Conservation (phyloP, 2,113 vertebrate genomes). For the Pteruthius melanotis region DNA sequence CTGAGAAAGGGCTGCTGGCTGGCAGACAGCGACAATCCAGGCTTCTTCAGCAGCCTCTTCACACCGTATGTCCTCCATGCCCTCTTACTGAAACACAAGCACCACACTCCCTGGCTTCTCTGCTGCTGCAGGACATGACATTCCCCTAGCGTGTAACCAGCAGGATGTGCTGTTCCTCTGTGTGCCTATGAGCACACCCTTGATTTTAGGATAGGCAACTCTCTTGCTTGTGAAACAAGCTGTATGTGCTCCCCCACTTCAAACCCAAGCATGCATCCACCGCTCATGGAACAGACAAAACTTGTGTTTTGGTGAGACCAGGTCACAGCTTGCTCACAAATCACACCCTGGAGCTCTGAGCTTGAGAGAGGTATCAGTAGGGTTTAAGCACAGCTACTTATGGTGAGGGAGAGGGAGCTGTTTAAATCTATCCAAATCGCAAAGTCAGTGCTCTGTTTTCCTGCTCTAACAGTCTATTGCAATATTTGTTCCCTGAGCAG, state of each 20-base stretch:
- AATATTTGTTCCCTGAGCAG: not conserved
- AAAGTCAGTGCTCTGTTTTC: not conserved
- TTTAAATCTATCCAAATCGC: not conserved
- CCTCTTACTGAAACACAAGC: not conserved
- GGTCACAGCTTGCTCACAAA: not conserved
- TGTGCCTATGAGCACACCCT: not conserved
- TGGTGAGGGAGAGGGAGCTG: fast-evolving
- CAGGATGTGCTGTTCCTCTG: not conserved
- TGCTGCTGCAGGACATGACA: not conserved
- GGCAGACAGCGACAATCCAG: fast-evolving
- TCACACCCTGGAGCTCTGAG: not conserved
- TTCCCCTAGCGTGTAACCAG: not conserved
- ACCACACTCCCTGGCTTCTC: fast-evolving
- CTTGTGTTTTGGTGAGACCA: not conserved
- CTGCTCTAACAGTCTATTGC: not conserved
- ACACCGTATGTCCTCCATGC: fast-evolving
- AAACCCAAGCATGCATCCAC: not conserved
- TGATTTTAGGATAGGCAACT: not conserved
- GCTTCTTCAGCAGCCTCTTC: not conserved
- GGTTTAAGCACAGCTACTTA: not conserved
- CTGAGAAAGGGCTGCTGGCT: not conserved
- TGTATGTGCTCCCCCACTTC: not conserved
- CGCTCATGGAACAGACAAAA: fast-evolving
- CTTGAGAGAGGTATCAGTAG: not conserved
- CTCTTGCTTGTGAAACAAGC: not conserved